phyloP scores from a whole-genome alignment of 2,888 invertebrate species.

The Pterobdella sp. region DNA sequence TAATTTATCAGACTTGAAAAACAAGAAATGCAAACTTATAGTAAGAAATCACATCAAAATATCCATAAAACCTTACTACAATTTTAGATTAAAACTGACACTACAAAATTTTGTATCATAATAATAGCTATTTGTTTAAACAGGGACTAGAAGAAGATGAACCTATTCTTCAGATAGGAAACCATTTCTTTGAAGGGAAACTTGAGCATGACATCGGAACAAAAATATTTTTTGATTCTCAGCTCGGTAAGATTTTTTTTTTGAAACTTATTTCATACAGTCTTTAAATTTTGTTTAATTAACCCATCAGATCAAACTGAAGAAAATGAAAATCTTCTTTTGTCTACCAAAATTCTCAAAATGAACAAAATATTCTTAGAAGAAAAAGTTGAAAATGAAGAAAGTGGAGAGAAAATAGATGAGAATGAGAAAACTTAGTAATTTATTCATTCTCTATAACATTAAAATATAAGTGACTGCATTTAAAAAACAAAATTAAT shows the following conservation, averaged over 20 bases:
- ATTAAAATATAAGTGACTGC: too few species aligned
- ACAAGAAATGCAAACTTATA: slow-evolving; percentile 32
- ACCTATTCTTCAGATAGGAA: slow-evolving; percentile 29
- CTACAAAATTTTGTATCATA: not conserved
- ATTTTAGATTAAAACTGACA: not conserved
- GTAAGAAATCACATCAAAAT: too few species aligned
- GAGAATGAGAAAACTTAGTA: not conserved
- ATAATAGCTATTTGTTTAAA: slow-evolving; percentile 3
- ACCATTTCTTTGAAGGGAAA: slow-evolving; percentile 27
- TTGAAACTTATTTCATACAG: slow-evolving; percentile 12
- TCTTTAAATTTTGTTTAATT: slow-evolving; percentile 8
- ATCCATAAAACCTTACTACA: too few species aligned
- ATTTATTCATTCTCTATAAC: too few species aligned
- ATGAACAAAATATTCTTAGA: slow-evolving; percentile 30
- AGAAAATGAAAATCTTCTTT: not conserved
- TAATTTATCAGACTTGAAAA: slow-evolving; percentile 24
- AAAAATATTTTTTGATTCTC: slow-evolving; percentile 21
- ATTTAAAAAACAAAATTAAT: too few species aligned
- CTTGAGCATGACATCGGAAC: slow-evolving; percentile 28
- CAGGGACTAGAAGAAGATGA: slow-evolving; percentile 29
- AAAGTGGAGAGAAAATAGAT: not conserved
- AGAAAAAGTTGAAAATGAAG: slow-evolving; percentile 23
- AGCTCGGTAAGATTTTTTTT: not conserved
- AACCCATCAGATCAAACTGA: not conserved
- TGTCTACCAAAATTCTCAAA: slow-evolving; percentile 28